Evolutionary conservation across 1,140 invertebrate genomes (phyloP).

Genomic region (Euura saliciscinereae): DNA sequence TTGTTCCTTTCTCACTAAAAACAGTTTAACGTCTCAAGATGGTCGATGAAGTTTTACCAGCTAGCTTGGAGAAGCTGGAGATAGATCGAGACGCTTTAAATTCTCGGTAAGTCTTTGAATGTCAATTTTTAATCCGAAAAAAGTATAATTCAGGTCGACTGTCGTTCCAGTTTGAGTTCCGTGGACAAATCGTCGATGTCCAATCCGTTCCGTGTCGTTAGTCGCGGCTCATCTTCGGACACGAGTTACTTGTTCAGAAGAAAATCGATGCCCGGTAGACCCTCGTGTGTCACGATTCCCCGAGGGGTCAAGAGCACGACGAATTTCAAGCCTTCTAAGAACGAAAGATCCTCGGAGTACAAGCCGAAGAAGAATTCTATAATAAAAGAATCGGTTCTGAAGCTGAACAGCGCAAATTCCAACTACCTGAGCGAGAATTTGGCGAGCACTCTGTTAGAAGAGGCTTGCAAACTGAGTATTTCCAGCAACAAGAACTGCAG

Average conservation of each 20-base stretch:
- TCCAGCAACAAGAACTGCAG: slow-evolving; percentile 34
- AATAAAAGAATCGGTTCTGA: slow-evolving; percentile 53
- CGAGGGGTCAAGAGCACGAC: slow-evolving; percentile 51
- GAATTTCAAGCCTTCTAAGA: slow-evolving; percentile 51
- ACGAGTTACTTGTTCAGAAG: slow-evolving; percentile 40
- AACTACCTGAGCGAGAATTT: slow-evolving; percentile 38
- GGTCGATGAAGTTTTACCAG: slow-evolving; percentile 53
- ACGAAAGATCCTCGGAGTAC: slow-evolving; percentile 41
- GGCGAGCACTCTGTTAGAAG: slow-evolving; percentile 37
- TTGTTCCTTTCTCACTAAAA: not conserved
- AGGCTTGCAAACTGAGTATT: slow-evolving; percentile 47
- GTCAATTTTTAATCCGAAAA: too few species aligned
- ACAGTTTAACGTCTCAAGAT: slow-evolving; percentile 30
- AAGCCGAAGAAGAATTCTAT: slow-evolving; percentile 46
- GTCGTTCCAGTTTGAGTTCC: slow-evolving; percentile 32
- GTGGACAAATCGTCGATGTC: slow-evolving; percentile 36
- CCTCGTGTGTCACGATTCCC: slow-evolving; percentile 32
- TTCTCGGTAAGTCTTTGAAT: slow-evolving; percentile 37
- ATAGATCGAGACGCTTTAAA: slow-evolving; percentile 44
- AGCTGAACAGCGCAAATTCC: slow-evolving; percentile 31
- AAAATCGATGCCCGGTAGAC: slow-evolving; percentile 42
- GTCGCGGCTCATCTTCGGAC: slow-evolving; percentile 31
- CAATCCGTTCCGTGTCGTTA: slow-evolving; percentile 47
- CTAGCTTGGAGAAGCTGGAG: slow-evolving; percentile 54
- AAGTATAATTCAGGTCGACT: not conserved